A percentile compares a stretch with the other conserved stretches of the same genome.
Evolutionary conservation across 2,797 vertebrate genomes (phyloP).

Genomic region (Chelidonichthys spinosus): DNA sequence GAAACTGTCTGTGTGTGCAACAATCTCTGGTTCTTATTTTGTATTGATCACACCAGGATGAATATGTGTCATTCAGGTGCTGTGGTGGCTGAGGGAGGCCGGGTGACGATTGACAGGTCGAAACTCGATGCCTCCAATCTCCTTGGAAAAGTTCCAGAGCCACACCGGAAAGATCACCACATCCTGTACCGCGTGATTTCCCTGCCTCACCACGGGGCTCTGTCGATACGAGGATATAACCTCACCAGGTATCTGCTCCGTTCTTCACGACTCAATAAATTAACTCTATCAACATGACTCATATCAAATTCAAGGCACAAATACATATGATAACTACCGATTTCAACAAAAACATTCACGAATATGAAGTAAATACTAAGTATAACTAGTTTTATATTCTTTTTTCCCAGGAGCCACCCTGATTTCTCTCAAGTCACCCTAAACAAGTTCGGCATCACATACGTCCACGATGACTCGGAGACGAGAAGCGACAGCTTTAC

Average conservation of each 20-base stretch:
- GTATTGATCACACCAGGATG: neutral
- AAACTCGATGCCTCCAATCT: slow-evolving; percentile 93
- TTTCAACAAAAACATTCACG: neutral
- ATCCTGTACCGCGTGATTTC: slow-evolving; percentile 88
- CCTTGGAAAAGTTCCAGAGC: slow-evolving; percentile 84
- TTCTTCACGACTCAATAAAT: neutral
- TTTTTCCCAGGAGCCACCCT: slow-evolving; percentile 78
- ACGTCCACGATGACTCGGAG: slow-evolving; percentile 92
- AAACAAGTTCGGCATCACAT: slow-evolving; percentile 87
- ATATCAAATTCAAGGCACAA: neutral
- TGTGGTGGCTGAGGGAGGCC: slow-evolving; percentile 88
- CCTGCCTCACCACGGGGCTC: slow-evolving; percentile 84
- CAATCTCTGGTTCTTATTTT: neutral
- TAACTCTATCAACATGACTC: neutral
- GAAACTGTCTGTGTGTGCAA: too few species aligned
- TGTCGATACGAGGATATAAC: slow-evolving; percentile 86
- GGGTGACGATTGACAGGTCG: slow-evolving; percentile 86
- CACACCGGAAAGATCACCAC: slow-evolving; percentile 81
- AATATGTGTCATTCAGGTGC: slow-evolving; percentile 80
- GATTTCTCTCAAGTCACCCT: slow-evolving; percentile 89
- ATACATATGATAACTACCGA: neutral
- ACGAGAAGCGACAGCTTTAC: slow-evolving; percentile 88
- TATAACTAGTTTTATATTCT: neutral
- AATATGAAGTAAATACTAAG: neutral
- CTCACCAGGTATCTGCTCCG: slow-evolving; percentile 81